These are phyloP conservation scores for Hemithea aestivaria DNA, from an alignment of 2,888 invertebrate genomes.

Conservation along the genomic window DNA sequence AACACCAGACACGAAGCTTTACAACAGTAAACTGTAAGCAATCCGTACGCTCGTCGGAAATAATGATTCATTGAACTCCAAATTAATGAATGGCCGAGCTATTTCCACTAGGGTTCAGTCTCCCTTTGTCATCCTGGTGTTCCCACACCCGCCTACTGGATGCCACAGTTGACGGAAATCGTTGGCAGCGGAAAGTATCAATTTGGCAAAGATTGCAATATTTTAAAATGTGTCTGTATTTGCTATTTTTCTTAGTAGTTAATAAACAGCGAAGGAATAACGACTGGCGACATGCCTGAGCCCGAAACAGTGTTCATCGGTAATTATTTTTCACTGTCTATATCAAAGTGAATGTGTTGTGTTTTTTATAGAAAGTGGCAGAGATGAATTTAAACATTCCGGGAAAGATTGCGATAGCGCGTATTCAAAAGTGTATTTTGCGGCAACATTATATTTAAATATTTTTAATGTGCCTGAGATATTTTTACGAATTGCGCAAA, in stretches of 20 bases:
- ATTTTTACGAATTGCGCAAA: no score
- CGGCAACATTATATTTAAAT: neutral
- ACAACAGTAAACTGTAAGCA: constrained; percentile 21
- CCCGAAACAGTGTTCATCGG: constrained; percentile 61
- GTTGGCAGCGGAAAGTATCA: constrained; percentile 53
- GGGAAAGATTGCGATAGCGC: neutral
- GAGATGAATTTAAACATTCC: constrained; percentile 1
- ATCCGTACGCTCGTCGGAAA: constrained; percentile 22
- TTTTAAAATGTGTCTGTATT: constrained; percentile 49
- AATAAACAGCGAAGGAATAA: constrained; percentile 53
- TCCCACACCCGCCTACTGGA: constrained; percentile 36
- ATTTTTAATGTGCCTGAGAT: neutral
- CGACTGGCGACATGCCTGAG: constrained; percentile 62
- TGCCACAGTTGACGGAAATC: constrained; percentile 40
- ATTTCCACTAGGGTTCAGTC: constrained; percentile 44
- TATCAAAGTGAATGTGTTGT: constrained; percentile 10
- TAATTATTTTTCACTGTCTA: constrained; percentile 35
- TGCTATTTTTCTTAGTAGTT: constrained; percentile 52
- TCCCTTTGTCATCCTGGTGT: constrained; percentile 33
- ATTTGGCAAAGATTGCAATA: constrained; percentile 60
- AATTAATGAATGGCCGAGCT: constrained; percentile 41
- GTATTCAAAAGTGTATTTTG: neutral
- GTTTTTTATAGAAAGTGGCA: neutral
- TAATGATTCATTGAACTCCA: constrained; percentile 43
- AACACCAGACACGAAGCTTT: constrained; percentile 23